Percentiles rank a stretch among this genome's conserved stretches.
Conservation (phyloP, 2,113 vertebrate genomes). For the Hippocampus comes region DNA sequence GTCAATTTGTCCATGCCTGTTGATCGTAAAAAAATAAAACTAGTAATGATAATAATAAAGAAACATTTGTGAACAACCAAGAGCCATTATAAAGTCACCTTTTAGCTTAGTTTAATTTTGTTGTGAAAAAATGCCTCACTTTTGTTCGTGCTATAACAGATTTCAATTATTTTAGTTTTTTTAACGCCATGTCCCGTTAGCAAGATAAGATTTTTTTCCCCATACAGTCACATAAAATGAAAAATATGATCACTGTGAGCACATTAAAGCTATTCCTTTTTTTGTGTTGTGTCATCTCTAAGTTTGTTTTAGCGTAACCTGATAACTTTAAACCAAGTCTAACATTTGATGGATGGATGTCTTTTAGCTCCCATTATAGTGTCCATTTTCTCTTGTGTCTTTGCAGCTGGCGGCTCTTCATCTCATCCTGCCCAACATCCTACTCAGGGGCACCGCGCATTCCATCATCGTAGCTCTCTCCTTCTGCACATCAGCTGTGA, state of each 20-base stretch:
- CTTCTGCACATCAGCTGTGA: slow-evolving; percentile 53
- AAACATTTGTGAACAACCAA: too few species aligned
- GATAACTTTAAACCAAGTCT: not conserved
- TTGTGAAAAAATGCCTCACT: too few species aligned
- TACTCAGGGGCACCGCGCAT: slow-evolving; percentile 59
- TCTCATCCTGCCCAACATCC: slow-evolving; percentile 49
- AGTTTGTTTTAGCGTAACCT: not conserved
- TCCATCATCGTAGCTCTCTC: slow-evolving; percentile 63
- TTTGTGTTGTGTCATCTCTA: not conserved
- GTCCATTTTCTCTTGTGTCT: not conserved
- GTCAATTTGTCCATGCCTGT: not conserved
- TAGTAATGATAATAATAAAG: too few species aligned
- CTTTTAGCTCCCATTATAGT: not conserved
- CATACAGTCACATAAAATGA: not conserved
- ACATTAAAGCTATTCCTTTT: too few species aligned
- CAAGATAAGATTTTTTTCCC: not conserved
- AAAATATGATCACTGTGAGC: not conserved
- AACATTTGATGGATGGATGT: not conserved
- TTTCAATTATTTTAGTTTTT: not conserved
- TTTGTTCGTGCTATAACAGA: too few species aligned
- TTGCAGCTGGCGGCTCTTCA: slow-evolving; percentile 68
- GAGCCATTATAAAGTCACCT: too few species aligned
- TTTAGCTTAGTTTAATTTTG: too few species aligned
- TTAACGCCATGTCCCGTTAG: not conserved
- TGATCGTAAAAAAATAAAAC: not conserved